phyloP scores from a whole-genome alignment of 92 coral and sea anemone species.

The Porites cylindrica region DNA sequence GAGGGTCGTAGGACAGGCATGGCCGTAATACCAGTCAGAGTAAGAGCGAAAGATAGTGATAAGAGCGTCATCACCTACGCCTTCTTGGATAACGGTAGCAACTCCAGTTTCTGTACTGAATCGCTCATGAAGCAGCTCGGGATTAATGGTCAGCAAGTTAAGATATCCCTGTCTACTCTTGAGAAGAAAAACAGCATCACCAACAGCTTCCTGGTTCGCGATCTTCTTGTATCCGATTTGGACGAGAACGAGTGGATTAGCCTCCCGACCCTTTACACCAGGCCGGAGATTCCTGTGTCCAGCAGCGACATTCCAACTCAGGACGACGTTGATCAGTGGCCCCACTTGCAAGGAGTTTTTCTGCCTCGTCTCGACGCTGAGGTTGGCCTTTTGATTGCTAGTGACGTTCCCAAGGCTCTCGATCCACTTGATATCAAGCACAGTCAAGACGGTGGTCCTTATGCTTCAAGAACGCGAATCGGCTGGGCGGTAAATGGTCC shows the following conservation, averaged over 20 bases:
- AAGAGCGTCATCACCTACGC: constrained; percentile 44
- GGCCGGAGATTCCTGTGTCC: constrained; percentile 44
- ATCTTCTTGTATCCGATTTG: constrained; percentile 41
- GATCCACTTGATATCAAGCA: constrained; percentile 57
- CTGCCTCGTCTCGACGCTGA: constrained; percentile 46
- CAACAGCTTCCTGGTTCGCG: constrained; percentile 19
- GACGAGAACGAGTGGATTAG: constrained; percentile 49
- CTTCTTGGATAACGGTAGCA: constrained; percentile 63
- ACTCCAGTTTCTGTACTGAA: constrained; percentile 55
- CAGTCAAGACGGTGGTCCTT: constrained; percentile 59
- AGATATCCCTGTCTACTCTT: constrained; percentile 41
- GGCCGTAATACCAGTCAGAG: constrained; percentile 64
- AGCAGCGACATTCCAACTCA: constrained; percentile 56
- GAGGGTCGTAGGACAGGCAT: constrained; percentile 35
- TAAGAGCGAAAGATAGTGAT: constrained; percentile 32
- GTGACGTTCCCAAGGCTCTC: constrained; percentile 55
- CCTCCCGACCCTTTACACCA: constrained; percentile 43
- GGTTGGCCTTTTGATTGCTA: constrained; percentile 51
- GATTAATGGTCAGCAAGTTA: constrained; percentile 30
- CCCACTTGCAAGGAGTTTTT: constrained; percentile 41
- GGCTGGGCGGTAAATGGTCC: constrained; percentile 69
- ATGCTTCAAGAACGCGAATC: constrained; percentile 40
- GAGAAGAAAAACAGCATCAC: constrained; percentile 22
- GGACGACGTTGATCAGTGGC: constrained; percentile 67
- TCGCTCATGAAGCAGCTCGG: constrained; percentile 42